Conservation (phyloP, 2,888 invertebrate species). For the Galerucella pusilla region DNA sequence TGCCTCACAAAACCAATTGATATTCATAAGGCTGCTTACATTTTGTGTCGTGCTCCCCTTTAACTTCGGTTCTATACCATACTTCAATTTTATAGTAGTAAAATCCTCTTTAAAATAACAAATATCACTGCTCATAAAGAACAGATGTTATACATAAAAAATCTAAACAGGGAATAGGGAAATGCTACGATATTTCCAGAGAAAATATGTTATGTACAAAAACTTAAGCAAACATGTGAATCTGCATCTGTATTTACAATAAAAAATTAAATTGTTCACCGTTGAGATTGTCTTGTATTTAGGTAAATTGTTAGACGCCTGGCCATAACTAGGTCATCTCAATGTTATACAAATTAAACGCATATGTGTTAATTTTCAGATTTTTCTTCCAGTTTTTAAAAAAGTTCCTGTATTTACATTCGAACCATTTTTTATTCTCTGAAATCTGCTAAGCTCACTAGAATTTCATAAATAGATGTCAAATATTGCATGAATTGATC, state of each 20-base stretch:
- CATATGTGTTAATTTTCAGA: neutral
- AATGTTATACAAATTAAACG: neutral
- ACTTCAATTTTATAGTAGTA: constrained; percentile 43
- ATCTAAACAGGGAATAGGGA: constrained; percentile 43
- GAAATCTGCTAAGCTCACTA: too few species aligned
- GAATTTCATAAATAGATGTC: too few species aligned
- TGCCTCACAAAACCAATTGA: constrained; percentile 36
- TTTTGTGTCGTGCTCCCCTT: constrained; percentile 30
- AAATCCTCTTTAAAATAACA: constrained; percentile 44
- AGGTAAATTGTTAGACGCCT: neutral
- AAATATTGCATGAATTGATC: too few species aligned
- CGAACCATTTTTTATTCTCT: too few species aligned
- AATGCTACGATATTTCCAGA: constrained; percentile 43
- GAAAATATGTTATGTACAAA: constrained; percentile 31
- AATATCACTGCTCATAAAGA: constrained; percentile 43
- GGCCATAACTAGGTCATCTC: neutral
- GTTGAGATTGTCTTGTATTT: neutral
- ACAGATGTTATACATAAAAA: constrained; percentile 45
- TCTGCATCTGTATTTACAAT: constrained; percentile 16
- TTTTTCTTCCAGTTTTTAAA: neutral
- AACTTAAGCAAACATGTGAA: constrained; percentile 16
- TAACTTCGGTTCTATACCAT: constrained; percentile 33
- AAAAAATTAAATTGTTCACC: constrained; percentile 11
- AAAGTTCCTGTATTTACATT: too few species aligned
- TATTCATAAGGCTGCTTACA: constrained; percentile 37